These are phyloP conservation scores for Oscheius sp. DNA, from an alignment of 2,888 invertebrate species.

Conservation along the genomic window DNA sequence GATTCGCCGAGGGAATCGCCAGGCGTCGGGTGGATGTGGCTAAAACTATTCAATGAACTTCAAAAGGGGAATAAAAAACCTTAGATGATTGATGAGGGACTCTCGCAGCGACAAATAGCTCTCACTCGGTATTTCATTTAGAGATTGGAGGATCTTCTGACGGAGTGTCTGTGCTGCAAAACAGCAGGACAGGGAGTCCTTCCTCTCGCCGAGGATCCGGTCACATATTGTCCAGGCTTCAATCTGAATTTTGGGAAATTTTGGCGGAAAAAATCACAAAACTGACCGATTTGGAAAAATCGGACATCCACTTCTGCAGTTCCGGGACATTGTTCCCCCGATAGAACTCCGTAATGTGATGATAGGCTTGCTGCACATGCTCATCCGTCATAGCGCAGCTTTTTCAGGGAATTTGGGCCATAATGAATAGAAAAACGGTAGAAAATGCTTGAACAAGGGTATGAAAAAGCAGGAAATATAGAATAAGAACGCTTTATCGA, in stretches of 20 bases:
- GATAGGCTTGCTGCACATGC: conserved; percentile 23
- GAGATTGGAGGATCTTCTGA: conserved; percentile 57
- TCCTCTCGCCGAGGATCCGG: conserved; percentile 88
- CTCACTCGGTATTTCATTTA: conserved; percentile 50
- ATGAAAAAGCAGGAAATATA: neutral
- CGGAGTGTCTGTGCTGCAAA: conserved; percentile 99
- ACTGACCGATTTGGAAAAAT: conserved; percentile 32
- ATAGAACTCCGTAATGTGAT: conserved; percentile 29
- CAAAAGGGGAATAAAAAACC: conserved; percentile 44
- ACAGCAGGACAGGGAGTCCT: conserved; percentile 78
- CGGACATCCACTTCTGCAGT: conserved; percentile 35
- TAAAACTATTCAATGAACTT: conserved; percentile 66
- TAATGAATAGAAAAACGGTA: neutral
- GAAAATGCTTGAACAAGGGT: conserved; percentile 5
- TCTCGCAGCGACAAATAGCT: conserved; percentile 85
- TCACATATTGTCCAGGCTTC: conserved; percentile 97
- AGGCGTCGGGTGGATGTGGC: conserved; percentile 73
- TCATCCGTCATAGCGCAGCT: conserved; percentile 14
- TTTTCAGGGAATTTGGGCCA: no score
- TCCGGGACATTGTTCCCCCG: conserved; percentile 20
- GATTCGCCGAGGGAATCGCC: conserved; percentile 75
- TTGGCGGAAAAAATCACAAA: neutral
- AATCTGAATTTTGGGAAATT: conserved; percentile 79
- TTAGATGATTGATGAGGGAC: conserved; percentile 87
- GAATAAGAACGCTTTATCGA: conserved; percentile 3